These are phyloP conservation scores for Xiphydria camelus DNA, from an alignment of 2,888 invertebrate species.

Conservation along the genomic window DNA sequence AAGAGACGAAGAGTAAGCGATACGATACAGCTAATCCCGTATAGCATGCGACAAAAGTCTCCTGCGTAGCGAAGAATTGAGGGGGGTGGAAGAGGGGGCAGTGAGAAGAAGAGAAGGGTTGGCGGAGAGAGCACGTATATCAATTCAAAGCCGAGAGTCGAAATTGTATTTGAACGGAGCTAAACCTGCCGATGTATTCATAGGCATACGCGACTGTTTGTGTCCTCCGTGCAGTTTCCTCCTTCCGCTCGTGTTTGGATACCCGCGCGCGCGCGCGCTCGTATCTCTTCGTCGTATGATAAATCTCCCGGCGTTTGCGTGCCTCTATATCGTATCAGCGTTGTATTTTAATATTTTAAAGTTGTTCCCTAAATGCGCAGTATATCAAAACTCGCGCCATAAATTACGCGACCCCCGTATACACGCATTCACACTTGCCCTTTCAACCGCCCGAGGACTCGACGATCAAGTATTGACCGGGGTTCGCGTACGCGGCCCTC, in stretches of 20 bases:
- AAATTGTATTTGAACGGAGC: too few relatives aligned
- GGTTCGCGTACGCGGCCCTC: neutral
- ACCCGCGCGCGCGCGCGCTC: slow-evolving; percentile 17
- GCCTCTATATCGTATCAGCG: slow-evolving; percentile 39
- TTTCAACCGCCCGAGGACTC: neutral
- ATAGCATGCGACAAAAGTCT: too few relatives aligned
- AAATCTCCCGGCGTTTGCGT: slow-evolving; percentile 34
- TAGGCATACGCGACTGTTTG: slow-evolving; percentile 19
- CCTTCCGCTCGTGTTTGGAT: slow-evolving; percentile 3
- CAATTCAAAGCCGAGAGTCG: too few relatives aligned
- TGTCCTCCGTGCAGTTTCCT: too few relatives aligned
- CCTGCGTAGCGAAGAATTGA: too few relatives aligned
- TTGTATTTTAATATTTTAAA: slow-evolving; percentile 49
- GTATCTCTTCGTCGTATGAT: slow-evolving; percentile 32
- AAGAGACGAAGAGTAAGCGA: too few relatives aligned
- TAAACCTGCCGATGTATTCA: slow-evolving; percentile 39
- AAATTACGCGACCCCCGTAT: slow-evolving; percentile 38
- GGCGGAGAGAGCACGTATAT: too few relatives aligned
- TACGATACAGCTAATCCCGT: too few relatives aligned
- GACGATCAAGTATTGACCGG: neutral
- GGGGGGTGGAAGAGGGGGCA: too few relatives aligned
- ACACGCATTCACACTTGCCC: slow-evolving; percentile 2
- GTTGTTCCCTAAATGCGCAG: slow-evolving; percentile 45
- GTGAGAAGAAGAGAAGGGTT: too few relatives aligned
- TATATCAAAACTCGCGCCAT: slow-evolving; percentile 45